phyloP scores from a whole-genome alignment of 2,888 invertebrate species.

The Teleogryllus oceanicus region DNA sequence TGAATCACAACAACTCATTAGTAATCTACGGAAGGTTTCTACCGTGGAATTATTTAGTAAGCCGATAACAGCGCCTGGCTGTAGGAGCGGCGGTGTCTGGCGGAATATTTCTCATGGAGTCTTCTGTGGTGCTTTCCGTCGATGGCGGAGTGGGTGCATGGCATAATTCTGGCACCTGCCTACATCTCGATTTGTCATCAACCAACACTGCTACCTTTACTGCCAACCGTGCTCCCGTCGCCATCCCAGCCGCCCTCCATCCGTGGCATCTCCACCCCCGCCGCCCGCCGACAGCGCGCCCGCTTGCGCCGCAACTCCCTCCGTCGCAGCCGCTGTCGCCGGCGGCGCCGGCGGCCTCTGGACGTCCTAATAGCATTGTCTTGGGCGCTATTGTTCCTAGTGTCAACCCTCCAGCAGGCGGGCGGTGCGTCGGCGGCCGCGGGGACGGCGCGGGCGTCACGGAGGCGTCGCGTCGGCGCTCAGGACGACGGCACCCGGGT shows the following conservation, averaged over 20 bases:
- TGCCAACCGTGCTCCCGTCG: background rate
- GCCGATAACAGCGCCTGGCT: no score
- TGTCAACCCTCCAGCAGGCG: background rate
- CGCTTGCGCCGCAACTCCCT: background rate
- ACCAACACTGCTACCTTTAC: no score
- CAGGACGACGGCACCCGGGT: background rate
- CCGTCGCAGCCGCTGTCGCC: background rate
- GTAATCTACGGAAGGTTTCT: no score
- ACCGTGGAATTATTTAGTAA: no score
- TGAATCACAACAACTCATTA: no score
- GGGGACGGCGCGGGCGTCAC: background rate
- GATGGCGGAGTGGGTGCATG: no score
- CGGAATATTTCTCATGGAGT: no score
- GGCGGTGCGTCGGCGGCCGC: background rate
- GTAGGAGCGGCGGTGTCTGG: no score
- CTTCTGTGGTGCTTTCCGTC: no score
- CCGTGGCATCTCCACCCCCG: background rate
- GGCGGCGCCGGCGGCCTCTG: background rate
- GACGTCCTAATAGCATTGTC: background rate
- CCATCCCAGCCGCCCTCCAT: background rate
- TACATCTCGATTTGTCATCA: no score
- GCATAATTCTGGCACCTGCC: no score
- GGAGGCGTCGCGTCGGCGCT: background rate
- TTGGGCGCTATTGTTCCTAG: slow-evolving; percentile 18
- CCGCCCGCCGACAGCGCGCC: background rate